Percentiles rank a stretch among this genome's conserved stretches.
Evolutionary conservation across 2,797 vertebrate genomes (phyloP).

Genomic region (Mallotus villosus): DNA sequence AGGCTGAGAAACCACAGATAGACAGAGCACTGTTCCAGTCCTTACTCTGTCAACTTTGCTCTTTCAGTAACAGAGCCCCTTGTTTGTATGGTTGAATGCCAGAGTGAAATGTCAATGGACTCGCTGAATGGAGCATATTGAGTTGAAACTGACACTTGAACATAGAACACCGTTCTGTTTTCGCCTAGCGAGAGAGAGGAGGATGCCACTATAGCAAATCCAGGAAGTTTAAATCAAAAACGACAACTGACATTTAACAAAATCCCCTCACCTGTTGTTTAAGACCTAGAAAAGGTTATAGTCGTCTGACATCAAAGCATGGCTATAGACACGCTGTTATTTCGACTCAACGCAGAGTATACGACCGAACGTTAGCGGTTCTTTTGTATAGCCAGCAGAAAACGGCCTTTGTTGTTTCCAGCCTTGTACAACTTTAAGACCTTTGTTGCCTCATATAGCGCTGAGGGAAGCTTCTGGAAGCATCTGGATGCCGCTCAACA

Average conservation of each 20-base stretch:
- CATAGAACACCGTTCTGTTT: conserved; percentile 34
- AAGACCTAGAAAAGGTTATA: not conserved
- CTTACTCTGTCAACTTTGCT: conserved; percentile 41
- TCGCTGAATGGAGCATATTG: conserved; percentile 9
- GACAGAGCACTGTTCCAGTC: conserved; percentile 1
- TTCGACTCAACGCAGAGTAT: too few species aligned
- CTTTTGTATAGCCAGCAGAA: too few species aligned
- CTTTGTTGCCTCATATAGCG: too few species aligned
- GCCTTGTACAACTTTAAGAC: too few species aligned
- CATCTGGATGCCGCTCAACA: too few species aligned
- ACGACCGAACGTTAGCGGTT: too few species aligned
- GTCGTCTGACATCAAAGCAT: not conserved
- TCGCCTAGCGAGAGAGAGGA: conserved; percentile 39
- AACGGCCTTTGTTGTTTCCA: too few species aligned
- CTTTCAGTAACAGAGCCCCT: conserved; percentile 28
- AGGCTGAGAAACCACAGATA: not conserved
- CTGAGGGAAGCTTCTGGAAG: too few species aligned
- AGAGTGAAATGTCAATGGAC: conserved; percentile 22
- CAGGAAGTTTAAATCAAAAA: conserved; percentile 50
- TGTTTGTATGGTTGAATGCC: conserved; percentile 13
- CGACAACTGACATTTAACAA: not conserved
- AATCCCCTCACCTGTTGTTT: not conserved
- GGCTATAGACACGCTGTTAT: too few species aligned
- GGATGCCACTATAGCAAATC: conserved; percentile 43
- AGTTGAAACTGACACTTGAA: conserved; percentile 11